These are phyloP conservation scores for Sclerodermus sp. DNA, from an alignment of 2,888 invertebrate species.

Conservation along the genomic window DNA sequence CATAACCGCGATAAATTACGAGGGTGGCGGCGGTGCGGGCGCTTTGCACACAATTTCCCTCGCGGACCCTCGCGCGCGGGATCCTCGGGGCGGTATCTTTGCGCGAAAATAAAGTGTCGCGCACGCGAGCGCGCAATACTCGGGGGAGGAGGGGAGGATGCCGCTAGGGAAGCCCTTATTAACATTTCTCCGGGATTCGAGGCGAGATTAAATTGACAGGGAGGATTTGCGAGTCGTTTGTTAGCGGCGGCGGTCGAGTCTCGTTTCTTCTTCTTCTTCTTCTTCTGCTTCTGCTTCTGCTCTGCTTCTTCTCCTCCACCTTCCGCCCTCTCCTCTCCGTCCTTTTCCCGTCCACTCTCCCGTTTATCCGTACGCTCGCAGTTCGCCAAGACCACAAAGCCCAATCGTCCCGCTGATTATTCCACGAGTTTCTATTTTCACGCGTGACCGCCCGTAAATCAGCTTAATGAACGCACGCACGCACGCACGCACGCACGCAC, in stretches of 20 bases:
- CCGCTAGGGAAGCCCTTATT: slow-evolving; percentile 43
- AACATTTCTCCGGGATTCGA: slow-evolving; percentile 57
- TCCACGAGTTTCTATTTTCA: slow-evolving; percentile 22
- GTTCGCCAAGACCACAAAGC: slow-evolving; percentile 19
- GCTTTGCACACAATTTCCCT: slow-evolving; percentile 50
- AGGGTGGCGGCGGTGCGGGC: slow-evolving; percentile 11
- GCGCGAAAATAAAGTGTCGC: slow-evolving; percentile 39
- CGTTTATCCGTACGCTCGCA: slow-evolving; percentile 20
- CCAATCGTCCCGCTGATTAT: slow-evolving; percentile 11
- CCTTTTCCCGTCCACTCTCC: slow-evolving; percentile 4
- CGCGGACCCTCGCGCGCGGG: slow-evolving; percentile 32
- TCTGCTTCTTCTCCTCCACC: slow-evolving; percentile 8
- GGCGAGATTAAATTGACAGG: slow-evolving; percentile 58
- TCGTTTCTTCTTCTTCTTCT: slow-evolving; percentile 1
- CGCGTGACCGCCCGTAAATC: slow-evolving; percentile 17
- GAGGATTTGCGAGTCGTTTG: slow-evolving; percentile 58
- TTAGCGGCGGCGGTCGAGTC: slow-evolving; percentile 31
- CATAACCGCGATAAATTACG: slow-evolving; percentile 8
- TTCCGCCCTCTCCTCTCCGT: neutral
- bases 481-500: too few species aligned
- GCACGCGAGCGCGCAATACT: neutral
- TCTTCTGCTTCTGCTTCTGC: too few species aligned
- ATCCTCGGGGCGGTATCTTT: slow-evolving; percentile 32
- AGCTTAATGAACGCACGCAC: too few species aligned
- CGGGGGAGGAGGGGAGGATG: slow-evolving; percentile 22